These are phyloP conservation scores for Cosmia pyralina DNA, from an alignment of 2,888 invertebrate species.

Conservation along the genomic window DNA sequence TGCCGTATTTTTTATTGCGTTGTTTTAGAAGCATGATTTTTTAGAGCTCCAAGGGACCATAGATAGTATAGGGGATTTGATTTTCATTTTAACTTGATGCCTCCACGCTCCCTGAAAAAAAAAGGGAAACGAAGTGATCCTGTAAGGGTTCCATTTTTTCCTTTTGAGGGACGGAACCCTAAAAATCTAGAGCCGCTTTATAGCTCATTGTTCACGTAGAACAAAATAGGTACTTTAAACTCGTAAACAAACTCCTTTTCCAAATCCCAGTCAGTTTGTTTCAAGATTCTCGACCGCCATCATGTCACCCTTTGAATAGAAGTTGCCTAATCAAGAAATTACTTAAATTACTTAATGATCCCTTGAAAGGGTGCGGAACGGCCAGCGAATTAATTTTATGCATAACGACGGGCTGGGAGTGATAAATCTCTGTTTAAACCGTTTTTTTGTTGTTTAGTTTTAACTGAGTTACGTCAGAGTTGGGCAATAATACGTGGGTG, in stretches of 20 bases:
- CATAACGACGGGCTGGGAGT: conserved; percentile 16
- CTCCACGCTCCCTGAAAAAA: too few species aligned
- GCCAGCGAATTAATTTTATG: conserved; percentile 33
- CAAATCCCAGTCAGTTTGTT: neutral
- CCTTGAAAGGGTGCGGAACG: conserved; percentile 36
- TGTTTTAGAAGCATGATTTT: too few species aligned
- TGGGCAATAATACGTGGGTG: neutral
- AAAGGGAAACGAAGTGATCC: too few species aligned
- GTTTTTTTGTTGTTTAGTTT: conserved; percentile 24
- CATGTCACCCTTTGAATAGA: conserved; percentile 28
- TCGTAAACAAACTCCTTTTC: neutral
- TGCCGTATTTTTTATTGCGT: too few species aligned
- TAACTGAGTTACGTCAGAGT: conserved; percentile 1
- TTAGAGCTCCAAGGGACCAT: too few species aligned
- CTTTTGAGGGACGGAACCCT: too few species aligned
- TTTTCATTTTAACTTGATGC: too few species aligned
- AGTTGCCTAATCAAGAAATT: conserved; percentile 36
- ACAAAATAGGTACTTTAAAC: neutral
- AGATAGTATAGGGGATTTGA: too few species aligned
- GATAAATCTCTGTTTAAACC: conserved; percentile 27
- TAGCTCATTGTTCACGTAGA: too few species aligned
- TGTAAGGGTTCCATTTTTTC: too few species aligned
- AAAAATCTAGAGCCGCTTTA: too few species aligned
- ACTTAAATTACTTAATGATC: conserved; percentile 32
- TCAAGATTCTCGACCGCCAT: conserved; percentile 15